These are phyloP conservation scores for Calliopsis andreniformis DNA, from an alignment of 1,140 invertebrate genomes.

Conservation along the genomic window DNA sequence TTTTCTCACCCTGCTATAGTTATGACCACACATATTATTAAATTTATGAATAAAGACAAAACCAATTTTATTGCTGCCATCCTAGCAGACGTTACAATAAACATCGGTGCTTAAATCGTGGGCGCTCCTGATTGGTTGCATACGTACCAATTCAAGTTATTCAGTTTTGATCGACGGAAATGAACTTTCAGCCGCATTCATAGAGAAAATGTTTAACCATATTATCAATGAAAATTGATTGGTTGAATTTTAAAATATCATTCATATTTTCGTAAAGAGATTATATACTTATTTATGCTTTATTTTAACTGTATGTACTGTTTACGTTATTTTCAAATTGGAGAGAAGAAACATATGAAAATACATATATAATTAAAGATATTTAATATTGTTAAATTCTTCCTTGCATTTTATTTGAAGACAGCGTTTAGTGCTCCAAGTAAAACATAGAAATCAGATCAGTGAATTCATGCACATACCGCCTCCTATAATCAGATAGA, in stretches of 20 bases:
- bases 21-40: slow-evolving; percentile 69
- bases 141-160: slow-evolving; percentile 7
- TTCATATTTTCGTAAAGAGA: too few relatives aligned
- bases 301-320: too few relatives aligned
- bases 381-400: too few relatives aligned
- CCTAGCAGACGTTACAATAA: slow-evolving; percentile 76
- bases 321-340: too few relatives aligned
- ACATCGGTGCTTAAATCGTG: slow-evolving; percentile 72
- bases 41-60: slow-evolving; percentile 74
- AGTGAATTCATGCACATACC: background rate
- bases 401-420: too few relatives aligned
- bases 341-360: too few relatives aligned
- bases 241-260: too few relatives aligned
- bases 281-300: too few relatives aligned
- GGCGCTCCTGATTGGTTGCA: slow-evolving; percentile 75
- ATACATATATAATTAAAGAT: too few relatives aligned
- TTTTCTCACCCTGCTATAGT: slow-evolving; percentile 73
- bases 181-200: background rate
- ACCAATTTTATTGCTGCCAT: slow-evolving; percentile 76
- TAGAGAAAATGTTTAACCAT: too few relatives aligned
- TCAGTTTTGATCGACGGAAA: slow-evolving; percentile 2
- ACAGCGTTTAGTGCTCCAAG: too few relatives aligned
- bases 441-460: too few relatives aligned
- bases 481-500: background rate
- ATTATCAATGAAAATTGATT: background rate